Percentiles rank a stretch among this genome's conserved stretches.
These are phyloP conservation scores for Prionailurus viverrinus DNA, from an alignment of 2,113 vertebrate genomes.

Conservation along the genomic window DNA sequence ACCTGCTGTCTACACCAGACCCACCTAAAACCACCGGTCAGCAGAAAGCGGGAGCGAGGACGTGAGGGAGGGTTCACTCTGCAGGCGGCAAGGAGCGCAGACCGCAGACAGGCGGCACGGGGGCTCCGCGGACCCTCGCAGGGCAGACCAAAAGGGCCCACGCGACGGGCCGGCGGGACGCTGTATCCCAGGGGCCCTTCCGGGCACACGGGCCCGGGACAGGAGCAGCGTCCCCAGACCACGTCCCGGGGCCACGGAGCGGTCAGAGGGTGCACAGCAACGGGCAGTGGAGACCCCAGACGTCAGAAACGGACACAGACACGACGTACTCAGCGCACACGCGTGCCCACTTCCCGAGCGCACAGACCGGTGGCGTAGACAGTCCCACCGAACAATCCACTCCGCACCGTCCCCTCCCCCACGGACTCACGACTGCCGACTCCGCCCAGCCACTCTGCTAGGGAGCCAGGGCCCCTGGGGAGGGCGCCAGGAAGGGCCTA, in stretches of 20 bases:
- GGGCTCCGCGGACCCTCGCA: not conserved
- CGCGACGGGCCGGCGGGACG: rapidly evolving
- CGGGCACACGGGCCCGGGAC: not conserved
- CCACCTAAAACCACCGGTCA: not conserved
- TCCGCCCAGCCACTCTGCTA: not conserved
- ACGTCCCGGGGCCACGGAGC: not conserved
- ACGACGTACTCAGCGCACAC: too few species aligned
- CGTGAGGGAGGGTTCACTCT: rapidly evolving
- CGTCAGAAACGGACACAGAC: not conserved
- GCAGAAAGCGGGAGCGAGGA: too few species aligned
- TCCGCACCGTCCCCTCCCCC: not conserved
- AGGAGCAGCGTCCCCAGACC: not conserved
- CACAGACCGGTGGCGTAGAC: not conserved
- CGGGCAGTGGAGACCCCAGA: not conserved
- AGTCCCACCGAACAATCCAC: not conserved
- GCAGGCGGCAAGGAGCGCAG: too few species aligned
- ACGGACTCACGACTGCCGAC: not conserved
- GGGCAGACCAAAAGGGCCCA: not conserved
- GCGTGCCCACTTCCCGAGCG: not conserved
- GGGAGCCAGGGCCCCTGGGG: too few species aligned
- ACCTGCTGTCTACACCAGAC: not conserved
- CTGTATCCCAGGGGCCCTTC: not conserved
- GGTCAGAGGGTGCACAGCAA: not conserved
- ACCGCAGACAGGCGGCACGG: too few species aligned
- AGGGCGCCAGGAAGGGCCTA: not conserved